phyloP scores from a whole-genome alignment of 2,888 invertebrate species.

The Macrosoma leucophasiata region DNA sequence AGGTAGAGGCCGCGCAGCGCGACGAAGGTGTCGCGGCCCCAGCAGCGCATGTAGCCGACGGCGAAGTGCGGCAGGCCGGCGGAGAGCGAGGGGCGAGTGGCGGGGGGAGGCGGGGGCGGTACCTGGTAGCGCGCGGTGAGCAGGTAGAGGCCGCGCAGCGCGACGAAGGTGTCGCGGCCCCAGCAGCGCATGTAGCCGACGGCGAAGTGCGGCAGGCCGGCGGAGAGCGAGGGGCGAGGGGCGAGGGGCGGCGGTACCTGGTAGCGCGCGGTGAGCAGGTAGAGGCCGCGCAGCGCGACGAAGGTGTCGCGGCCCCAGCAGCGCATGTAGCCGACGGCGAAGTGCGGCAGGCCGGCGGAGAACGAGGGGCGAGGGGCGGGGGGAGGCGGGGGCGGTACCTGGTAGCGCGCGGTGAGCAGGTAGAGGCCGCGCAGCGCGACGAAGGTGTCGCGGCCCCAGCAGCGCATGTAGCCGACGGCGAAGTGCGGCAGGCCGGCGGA shows the following conservation, averaged over 20 bases:
- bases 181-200: constrained; percentile 98
- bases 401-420: constrained; percentile 88
- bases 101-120: constrained; percentile 85
- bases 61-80: constrained; percentile 95
- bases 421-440: constrained; percentile 93
- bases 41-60: constrained; percentile 96
- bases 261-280: constrained; percentile 79
- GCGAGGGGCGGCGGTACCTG: constrained; percentile 78
- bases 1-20: constrained; percentile 92
- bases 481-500: constrained; percentile 95
- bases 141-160: constrained; percentile 91
- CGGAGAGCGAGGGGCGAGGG: constrained; percentile 41
- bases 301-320: constrained; percentile 85
- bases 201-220: constrained; percentile 94
- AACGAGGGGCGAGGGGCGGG: constrained; percentile 69
- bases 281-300: constrained; percentile 84
- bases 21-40: constrained; percentile 99
- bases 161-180: constrained; percentile 99
- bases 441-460: constrained; percentile 99
- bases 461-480: constrained; percentile 95
- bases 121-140: constrained; percentile 91
- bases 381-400: constrained; percentile 87
- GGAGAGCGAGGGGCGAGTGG: constrained; percentile 62
- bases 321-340: constrained; percentile 95
- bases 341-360: constrained; percentile 87